Base-by-base conservation (phyloP, 2,888 invertebrate genomes). In the Chrysomela aeneicollis region DNA sequence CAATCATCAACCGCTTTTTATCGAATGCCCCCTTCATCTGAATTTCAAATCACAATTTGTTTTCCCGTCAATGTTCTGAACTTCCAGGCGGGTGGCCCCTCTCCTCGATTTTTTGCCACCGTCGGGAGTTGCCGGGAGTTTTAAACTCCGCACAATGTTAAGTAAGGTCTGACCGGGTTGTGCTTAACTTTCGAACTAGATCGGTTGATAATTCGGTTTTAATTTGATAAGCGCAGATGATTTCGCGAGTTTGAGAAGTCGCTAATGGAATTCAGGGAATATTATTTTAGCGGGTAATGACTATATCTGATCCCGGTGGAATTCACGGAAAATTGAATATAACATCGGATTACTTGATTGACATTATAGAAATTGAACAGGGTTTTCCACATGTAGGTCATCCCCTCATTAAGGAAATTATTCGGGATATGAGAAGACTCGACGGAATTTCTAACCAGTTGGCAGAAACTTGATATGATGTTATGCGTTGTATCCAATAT, bases 11-110 rank as follows among this genome's bases (percentile, higher is more conserved):
- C 17, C 12, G 46, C 50, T 52, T 60, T 59, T 52, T 52, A 52
- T 42, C 26, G 17, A 37, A 51, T 17, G 21, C 22, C 6, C 17
- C 17, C 32, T 22, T 21, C 46, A 60, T 60, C 21, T 26, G 42
- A 21, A 52, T 42, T 60, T 51, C 21, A 60, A 60, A 60, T 59
- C 59, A 32, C 35, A 59, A 59, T 59, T 59, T 59, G 60, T 60
- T 60, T 52, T 60, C 52, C n/a, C 18, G 52, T n/a, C 50, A 17
- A 59, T 59, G 59, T 59, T 59, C 51, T 42, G 22, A 60, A 60
- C 60, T 60, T 57, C 46, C 26, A 6, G 57, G 57, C 47, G 30
- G 26, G 37, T 55, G 19, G 42, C 26, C 42, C 12, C 47, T 26
- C 9, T 12, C 21, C 15, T 26, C 22, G 17, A 18, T 57, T 57